A percentile compares a stretch with the other conserved stretches of the same genome.
Conservation (phyloP, 1,140 invertebrate species). For the Proctacanthus coquilletti region DNA sequence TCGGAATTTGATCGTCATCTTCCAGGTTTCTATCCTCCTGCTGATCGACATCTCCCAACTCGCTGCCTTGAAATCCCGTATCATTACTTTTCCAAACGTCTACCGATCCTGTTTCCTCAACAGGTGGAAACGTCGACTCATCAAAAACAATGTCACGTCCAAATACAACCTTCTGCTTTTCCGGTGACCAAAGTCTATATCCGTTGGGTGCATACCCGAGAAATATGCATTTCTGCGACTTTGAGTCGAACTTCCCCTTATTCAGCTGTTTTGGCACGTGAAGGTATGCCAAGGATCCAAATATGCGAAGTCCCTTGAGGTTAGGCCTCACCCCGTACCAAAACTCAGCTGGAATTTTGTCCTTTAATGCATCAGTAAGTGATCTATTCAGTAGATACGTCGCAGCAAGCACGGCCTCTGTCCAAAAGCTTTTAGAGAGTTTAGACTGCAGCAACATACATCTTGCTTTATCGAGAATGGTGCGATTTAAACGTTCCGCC, state of each 20-base stretch:
- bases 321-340: slow-evolving; percentile 16
- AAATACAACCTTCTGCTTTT: not conserved
- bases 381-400: slow-evolving; percentile 30
- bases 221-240: slow-evolving; percentile 8
- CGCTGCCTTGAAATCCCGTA: slow-evolving; percentile 4
- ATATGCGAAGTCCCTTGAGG: slow-evolving; percentile 13
- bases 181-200: slow-evolving; percentile 14
- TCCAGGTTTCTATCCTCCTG: slow-evolving; percentile 3
- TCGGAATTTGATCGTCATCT: not conserved
- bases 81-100: not conserved
- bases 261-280: not conserved
- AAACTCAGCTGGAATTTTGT: slow-evolving; percentile 16
- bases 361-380: slow-evolving; percentile 15
- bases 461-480: slow-evolving; percentile 23
- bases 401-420: slow-evolving; percentile 28
- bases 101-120: not conserved
- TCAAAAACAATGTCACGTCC: slow-evolving; percentile 5
- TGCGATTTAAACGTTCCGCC: slow-evolving; percentile 29
- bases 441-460: slow-evolving; percentile 21
- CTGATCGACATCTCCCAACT: slow-evolving; percentile 1
- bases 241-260: slow-evolving; percentile 3
- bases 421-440: slow-evolving; percentile 24
- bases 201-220: slow-evolving; percentile 12
- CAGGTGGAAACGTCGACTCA: not conserved
- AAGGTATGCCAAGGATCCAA: slow-evolving; percentile 12